Base-by-base conservation (phyloP, 2,888 invertebrate genomes). In the Antheraea assamensis region DNA sequence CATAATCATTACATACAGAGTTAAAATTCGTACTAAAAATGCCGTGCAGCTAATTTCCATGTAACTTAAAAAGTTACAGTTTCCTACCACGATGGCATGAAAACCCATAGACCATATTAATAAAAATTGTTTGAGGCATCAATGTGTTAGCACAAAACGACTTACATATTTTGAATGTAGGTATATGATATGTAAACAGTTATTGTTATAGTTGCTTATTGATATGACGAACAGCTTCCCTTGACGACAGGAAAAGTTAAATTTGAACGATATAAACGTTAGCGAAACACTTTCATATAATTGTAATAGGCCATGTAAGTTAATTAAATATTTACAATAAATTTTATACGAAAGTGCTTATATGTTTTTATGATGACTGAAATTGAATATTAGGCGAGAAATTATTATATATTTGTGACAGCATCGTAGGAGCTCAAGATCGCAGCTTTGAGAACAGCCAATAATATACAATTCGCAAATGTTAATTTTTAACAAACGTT, bases 301-400 rank as follows among this genome's bases (percentile, higher is more conserved):
- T 85, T 85, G 84, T 90, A 90, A 85, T 94, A 93, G 93, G 93
- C 93, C 93, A 90, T 92, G 88, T 88, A 90, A 90, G 83, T 90
- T 89, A 90, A 83, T 89, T 92, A 90, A 92, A 92, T 94, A 94
- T 94, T 90, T 94, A 94, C 94, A 94, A 85, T 92, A 92, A 92
- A 89, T 90, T 68, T 35, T 35, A 90, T 87, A 88, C 83, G 89
- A 90, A 90, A 91, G 89, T 86, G 89, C 13, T 42, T 42, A 42
- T 42, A 42, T 1, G 7, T 90, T 90, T 88, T 85, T 89, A 87
- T 85, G 88, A 92, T 84, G 88, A 88, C 85, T 85, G 89, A 91
- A 90, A 86, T 91, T 87, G 87, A 92, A 93, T 88, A 91, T 92
- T 93, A 92, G 90, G 90, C 92, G 88, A 91, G 92, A 91, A 91